phyloP scores from a whole-genome alignment of 2,797 vertebrate species.

The Halcyon leucocephala region DNA sequence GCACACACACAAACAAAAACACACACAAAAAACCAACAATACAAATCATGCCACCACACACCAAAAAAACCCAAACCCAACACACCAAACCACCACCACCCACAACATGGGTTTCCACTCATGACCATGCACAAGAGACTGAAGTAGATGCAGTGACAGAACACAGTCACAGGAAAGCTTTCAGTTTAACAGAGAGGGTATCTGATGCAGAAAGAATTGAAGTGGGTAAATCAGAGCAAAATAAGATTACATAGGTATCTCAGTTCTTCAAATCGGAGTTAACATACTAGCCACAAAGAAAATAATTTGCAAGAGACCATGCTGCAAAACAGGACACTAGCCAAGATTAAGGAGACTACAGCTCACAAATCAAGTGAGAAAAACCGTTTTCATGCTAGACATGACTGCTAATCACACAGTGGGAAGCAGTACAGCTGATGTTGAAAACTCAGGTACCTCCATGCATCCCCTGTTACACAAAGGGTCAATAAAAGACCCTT shows the following conservation, averaged over 20 bases:
- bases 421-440: not conserved
- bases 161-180: not conserved
- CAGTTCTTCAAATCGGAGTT: not conserved
- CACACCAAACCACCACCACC: too few relatives aligned
- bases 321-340: not conserved
- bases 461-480: not conserved
- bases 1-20: too few relatives aligned
- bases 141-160: not conserved
- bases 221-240: not conserved
- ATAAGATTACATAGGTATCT: not conserved
- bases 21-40: too few relatives aligned
- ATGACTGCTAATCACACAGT: not conserved
- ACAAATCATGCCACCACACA: too few relatives aligned
- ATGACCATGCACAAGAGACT: fast-evolving
- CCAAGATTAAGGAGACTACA: not conserved
- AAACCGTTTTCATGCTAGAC: not conserved
- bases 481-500: not conserved
- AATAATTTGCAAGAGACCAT: not conserved
- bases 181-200: not conserved
- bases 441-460: not conserved
- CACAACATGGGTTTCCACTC: not conserved
- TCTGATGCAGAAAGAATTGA: not conserved
- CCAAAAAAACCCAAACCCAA: too few relatives aligned
- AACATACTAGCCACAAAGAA: not conserved
- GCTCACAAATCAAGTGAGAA: not conserved